phyloP scores from a whole-genome alignment of 2,113 vertebrate genomes.

The Hippocampus guttulatus region DNA sequence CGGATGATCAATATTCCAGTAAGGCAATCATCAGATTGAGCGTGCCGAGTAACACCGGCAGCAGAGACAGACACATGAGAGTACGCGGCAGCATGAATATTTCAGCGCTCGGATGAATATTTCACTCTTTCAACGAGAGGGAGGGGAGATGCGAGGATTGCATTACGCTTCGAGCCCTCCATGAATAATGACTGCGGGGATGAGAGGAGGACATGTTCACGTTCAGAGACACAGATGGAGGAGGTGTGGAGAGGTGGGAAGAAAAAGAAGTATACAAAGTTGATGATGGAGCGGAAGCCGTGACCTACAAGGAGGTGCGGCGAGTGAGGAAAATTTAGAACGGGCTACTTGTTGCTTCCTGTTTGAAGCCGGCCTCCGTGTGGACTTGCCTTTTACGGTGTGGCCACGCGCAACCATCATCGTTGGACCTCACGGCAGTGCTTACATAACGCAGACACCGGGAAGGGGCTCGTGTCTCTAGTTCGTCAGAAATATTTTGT shows the following conservation, averaged over 20 bases:
- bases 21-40: conserved; percentile 10
- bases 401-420: conserved; percentile 38
- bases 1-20: not conserved
- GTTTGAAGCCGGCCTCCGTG: conserved; percentile 32
- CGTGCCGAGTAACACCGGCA: not conserved
- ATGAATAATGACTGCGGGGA: conserved; percentile 57
- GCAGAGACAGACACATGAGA: conserved; percentile 4
- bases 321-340: not conserved
- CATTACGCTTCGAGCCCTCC: conserved; percentile 40
- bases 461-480: conserved; percentile 31
- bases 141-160: conserved; percentile 19
- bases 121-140: conserved; percentile 4
- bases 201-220: conserved; percentile 50
- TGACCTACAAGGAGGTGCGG: conserved; percentile 27
- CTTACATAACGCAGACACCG: conserved; percentile 47
- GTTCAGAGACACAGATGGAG: conserved; percentile 11
- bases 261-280: conserved; percentile 19
- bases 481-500: conserved; percentile 52
- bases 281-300: conserved; percentile 6
- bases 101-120: conserved; percentile 3
- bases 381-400: conserved; percentile 71
- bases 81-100: conserved; percentile 4
- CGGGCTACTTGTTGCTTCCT: conserved; percentile 28
- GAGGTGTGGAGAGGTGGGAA: conserved; percentile 9
- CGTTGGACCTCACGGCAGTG: conserved; percentile 26